These are phyloP conservation scores for Andrena bicolor DNA, from an alignment of 2,888 invertebrate genomes.

Conservation along the genomic window DNA sequence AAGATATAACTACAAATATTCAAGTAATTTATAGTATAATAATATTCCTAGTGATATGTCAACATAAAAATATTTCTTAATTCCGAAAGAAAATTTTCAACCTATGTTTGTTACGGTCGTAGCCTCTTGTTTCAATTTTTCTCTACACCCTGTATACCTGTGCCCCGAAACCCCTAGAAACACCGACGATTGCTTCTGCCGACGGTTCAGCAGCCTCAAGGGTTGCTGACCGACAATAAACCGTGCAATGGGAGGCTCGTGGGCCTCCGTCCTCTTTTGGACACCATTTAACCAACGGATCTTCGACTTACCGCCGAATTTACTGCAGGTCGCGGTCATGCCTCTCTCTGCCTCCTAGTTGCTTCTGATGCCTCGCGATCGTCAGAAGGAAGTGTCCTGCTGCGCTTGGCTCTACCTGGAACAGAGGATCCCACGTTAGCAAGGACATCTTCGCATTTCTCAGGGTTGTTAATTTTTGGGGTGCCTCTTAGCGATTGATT, in stretches of 20 bases:
- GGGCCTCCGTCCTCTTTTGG: not conserved
- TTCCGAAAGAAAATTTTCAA: too few species aligned
- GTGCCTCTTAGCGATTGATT: not conserved
- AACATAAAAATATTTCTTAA: too few species aligned
- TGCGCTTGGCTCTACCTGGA: slow-evolving; percentile 41
- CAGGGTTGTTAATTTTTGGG: not conserved
- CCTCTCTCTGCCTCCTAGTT: slow-evolving; percentile 11
- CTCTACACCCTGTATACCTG: slow-evolving; percentile 17
- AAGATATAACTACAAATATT: too few species aligned
- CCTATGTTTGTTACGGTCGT: too few species aligned
- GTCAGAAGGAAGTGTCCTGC: slow-evolving; percentile 18
- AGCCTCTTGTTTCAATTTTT: too few species aligned
- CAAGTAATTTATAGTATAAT: too few species aligned
- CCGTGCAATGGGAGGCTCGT: slow-evolving; percentile 30
- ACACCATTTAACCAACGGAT: slow-evolving; percentile 29
- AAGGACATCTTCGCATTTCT: not conserved
- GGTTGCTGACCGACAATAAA: slow-evolving; percentile 46
- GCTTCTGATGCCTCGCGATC: slow-evolving; percentile 23
- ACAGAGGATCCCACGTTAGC: not conserved
- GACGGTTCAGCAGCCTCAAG: slow-evolving; percentile 20
- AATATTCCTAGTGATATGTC: too few species aligned
- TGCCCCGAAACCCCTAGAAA: not conserved
- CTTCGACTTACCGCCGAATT: slow-evolving; percentile 49
- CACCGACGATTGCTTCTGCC: slow-evolving; percentile 35
- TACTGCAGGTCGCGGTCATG: slow-evolving; percentile 27